phyloP scores from a whole-genome alignment of 2,113 vertebrate species.

The Anthoscopus minutus region DNA sequence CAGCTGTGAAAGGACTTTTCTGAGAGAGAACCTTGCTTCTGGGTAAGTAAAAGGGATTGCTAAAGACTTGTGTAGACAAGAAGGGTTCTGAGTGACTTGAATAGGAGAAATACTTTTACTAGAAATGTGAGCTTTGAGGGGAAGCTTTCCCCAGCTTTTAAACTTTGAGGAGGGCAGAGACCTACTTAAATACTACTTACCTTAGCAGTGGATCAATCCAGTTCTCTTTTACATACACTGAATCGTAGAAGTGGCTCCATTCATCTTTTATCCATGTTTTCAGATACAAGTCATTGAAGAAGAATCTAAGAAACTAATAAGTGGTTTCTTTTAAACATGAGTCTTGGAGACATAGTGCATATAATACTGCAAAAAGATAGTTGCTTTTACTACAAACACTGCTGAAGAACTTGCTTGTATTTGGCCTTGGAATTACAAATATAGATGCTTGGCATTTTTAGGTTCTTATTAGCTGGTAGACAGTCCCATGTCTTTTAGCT shows the following conservation, averaged over 20 bases:
- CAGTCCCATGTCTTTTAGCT: not conserved
- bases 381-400: not conserved
- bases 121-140: not conserved
- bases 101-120: not conserved
- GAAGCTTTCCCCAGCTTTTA: not conserved
- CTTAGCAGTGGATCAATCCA: slow-evolving; percentile 82
- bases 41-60: not conserved
- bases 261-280: slow-evolving; percentile 84
- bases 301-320: slow-evolving; percentile 86
- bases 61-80: not conserved
- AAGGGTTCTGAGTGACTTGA: not conserved
- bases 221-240: slow-evolving; percentile 72
- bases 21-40: not conserved
- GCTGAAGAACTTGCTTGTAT: not conserved
- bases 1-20: not conserved
- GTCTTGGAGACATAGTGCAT: not conserved
- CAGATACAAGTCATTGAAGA: slow-evolving; percentile 80
- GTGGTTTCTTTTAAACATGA: not conserved
- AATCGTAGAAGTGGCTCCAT: slow-evolving; percentile 85
- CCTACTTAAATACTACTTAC: slow-evolving; percentile 51
- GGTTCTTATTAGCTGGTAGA: not conserved
- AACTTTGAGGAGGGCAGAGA: not conserved
- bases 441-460: not conserved
- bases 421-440: not conserved
- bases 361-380: not conserved